phyloP scores from a whole-genome alignment of 2,888 invertebrate genomes.

The Acleris emargana region DNA sequence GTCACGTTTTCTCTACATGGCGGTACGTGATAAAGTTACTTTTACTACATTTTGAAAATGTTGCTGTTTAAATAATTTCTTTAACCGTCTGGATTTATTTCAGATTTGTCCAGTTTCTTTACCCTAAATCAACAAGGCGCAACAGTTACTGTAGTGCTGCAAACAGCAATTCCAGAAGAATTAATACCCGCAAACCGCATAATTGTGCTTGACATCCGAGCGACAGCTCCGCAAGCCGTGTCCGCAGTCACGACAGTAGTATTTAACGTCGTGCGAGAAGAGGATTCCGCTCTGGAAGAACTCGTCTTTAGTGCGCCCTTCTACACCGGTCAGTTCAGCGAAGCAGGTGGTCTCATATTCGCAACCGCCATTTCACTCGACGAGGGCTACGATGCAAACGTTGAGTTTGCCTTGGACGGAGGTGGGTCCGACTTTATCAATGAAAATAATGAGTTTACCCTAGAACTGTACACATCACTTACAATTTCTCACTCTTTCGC shows the following conservation, averaged over 20 bases:
- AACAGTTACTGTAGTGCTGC: constrained; percentile 41
- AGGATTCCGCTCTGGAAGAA: constrained; percentile 19
- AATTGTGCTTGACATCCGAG: constrained; percentile 49
- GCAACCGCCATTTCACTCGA: constrained; percentile 40
- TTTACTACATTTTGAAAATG: not conserved
- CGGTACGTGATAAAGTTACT: constrained; percentile 41
- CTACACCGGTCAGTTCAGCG: constrained; percentile 46
- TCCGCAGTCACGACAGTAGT: constrained; percentile 47
- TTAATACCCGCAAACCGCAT: constrained; percentile 44
- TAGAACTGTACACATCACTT: no score
- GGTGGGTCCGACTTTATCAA: constrained; percentile 37
- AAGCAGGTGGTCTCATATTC: constrained; percentile 39
- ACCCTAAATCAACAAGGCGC: constrained; percentile 29
- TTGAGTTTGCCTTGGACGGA: constrained; percentile 48
- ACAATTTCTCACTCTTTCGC: constrained; percentile 6
- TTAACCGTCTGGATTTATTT: not conserved
- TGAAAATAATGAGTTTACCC: not conserved
- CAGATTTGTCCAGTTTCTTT: constrained; percentile 42
- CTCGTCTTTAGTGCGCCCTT: constrained; percentile 43
- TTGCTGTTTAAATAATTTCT: not conserved
- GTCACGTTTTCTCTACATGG: constrained; percentile 46
- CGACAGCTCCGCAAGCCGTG: constrained; percentile 44
- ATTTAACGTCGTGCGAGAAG: constrained; percentile 39
- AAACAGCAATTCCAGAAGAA: constrained; percentile 42
- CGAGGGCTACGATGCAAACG: constrained; percentile 45